Evolutionary conservation across 2,113 vertebrate genomes (phyloP), one percentile per base, ranked within the genome.

Genomic region (Platichthys stellatus): DNA sequence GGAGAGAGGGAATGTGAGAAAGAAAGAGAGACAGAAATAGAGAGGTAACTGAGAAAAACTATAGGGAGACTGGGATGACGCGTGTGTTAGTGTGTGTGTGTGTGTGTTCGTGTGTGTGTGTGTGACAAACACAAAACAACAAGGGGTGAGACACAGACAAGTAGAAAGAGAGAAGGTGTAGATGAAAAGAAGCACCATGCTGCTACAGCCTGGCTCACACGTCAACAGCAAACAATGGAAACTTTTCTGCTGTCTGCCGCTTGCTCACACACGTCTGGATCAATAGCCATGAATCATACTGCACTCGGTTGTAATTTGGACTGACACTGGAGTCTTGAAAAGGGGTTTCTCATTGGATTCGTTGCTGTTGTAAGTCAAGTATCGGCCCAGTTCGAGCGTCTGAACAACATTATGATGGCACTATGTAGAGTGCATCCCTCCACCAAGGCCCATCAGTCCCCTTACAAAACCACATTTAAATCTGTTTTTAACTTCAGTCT

Each of bases 191-290:
- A 62, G 61, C 71, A 59, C 54, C 67, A 62, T 54, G 63, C 62
- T 83, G 77, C 70, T 69, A 6, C 45, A 58, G 38, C 70, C 74
- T 78, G 63, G 63, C 75, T 87, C 64, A 61, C 75, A 74, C 47
- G 58, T 62, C 61, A 26, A 28, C 31, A 31, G 53, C 67, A 80
- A 63, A 76, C 66, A 84, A 78, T 71, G 45, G 57, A 18, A 56
- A 67, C 23, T 17, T 76, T 53, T 79, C 0, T 14, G 24, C 45
- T 72, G 58, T 68, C 12, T 65, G 0, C 14, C 28, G 35, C 66
- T 72, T 72, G 45, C 62, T 66, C 57, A 64, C 69, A 63, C 61
- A 59, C 62, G 60, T 28, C 40, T 40, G 38, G n/a, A 84, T 76
- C 76, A 64, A 74, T 57, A 72, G 1, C 47, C 38, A 15, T 62